Evolutionary conservation across 2,888 invertebrate species (phyloP), one percentile per base, ranked within the genome.

Genomic region (Tipula helvola): DNA sequence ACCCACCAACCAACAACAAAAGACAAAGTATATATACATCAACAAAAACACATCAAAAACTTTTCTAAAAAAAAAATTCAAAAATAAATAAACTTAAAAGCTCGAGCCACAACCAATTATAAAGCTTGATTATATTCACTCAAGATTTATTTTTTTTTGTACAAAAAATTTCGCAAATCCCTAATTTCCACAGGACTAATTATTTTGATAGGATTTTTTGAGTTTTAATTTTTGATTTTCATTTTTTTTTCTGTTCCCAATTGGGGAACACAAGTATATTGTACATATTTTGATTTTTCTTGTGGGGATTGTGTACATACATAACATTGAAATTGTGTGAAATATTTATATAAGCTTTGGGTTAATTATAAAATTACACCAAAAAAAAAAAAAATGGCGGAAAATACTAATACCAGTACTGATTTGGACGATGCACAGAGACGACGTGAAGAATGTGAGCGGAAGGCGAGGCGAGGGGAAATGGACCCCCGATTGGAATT

Each of bases 401-500:
- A 71, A 71, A 71, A 71, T 71, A 71, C 18, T 71, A 71, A 28
- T 71, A 71, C 18, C 71, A 71, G 1, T 71, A 28, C 28, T 71
- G 71, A 71, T 71, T 71, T 71, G 71, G 71, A 71, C 28, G 91
- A 92, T 90, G 90, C 91, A 88, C 91, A 95, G 95, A 93, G 94
- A 88, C 93, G 97, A 88, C 93, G 97, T 88, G 97, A 97, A 94
- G 97, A 97, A 96, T 97, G 97, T 95, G 97, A 97, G 93, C 94
- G 97, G 89, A 97, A 97, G 90, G 97, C 97, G 13, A 93, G 97
- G 87, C 93, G 97, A 87, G 97, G 97, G 92, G 97, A 97, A 91
- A 97, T 97, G 96, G 97, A 97, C 92, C 97, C 97, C 89, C 93
- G 97, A 88, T 92, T 97, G 93, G 97, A 97, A 92, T 97, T 97